These are phyloP conservation scores for Acrobasis repandana DNA, from an alignment of 2,888 invertebrate species.

Conservation along the genomic window DNA sequence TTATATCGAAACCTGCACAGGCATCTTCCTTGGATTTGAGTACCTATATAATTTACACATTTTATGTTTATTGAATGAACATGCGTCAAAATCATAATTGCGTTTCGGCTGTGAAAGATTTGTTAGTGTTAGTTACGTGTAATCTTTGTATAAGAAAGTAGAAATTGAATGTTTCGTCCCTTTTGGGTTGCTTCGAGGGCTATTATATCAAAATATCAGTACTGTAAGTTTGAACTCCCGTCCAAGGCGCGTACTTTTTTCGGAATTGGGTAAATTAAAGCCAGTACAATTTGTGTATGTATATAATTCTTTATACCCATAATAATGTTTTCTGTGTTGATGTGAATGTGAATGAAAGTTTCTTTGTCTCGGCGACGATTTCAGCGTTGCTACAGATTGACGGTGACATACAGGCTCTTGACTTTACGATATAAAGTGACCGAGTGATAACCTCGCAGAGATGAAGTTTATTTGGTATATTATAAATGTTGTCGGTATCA, in stretches of 20 bases:
- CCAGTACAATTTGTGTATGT: slow-evolving; percentile 44
- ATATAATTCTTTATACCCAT: slow-evolving; percentile 29
- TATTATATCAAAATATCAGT: slow-evolving; percentile 33
- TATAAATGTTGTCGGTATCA: slow-evolving; percentile 1
- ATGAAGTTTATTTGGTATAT: neutral
- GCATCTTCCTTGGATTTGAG: neutral
- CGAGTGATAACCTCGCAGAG: neutral
- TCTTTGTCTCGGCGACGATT: slow-evolving; percentile 12
- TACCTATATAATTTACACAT: slow-evolving; percentile 24
- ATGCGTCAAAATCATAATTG: slow-evolving; percentile 62
- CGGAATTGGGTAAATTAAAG: slow-evolving; percentile 41
- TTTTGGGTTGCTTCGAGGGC: slow-evolving; percentile 38
- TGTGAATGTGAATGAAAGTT: neutral
- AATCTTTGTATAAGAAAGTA: slow-evolving; percentile 33
- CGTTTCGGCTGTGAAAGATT: slow-evolving; percentile 75
- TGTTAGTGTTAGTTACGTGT: slow-evolving; percentile 57
- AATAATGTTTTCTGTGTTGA: slow-evolving; percentile 21
- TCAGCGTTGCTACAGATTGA: neutral
- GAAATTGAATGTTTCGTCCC: slow-evolving; percentile 34
- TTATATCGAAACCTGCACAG: neutral
- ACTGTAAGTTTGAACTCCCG: slow-evolving; percentile 55
- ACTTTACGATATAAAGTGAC: neutral
- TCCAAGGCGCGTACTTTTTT: slow-evolving; percentile 58
- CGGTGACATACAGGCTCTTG: neutral
- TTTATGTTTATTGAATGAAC: slow-evolving; percentile 34